Evolutionary conservation across 2,888 invertebrate genomes (phyloP), one percentile per base, ranked within the genome.

Genomic region (Drosophila barbarae): DNA sequence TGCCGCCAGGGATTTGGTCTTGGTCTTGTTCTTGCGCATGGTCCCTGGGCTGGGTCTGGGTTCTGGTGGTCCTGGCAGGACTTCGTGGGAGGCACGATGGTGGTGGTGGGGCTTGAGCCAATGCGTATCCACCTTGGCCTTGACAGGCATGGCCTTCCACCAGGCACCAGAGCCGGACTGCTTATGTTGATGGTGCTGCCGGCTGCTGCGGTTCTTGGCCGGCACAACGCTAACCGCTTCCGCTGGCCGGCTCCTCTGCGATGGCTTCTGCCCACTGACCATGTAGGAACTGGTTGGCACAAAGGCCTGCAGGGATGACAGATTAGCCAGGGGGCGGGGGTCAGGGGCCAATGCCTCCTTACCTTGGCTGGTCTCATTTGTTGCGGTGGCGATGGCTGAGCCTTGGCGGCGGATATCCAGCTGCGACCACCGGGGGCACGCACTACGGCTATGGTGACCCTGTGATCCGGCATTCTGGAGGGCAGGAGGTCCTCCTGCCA

Each of bases 41-140:
- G 18, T 18, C 18, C 28, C 44, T 9, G 15, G 15, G 21, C 21
- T 46, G n/a, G 28, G 3, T 21, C 1, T 5, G 2, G 23, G 38
- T 21, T 8, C 26, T 2, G 41, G 8, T 3, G 21, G 21, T n/a
- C 26, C 6, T 0, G 12, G 18, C 9, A 32, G 12, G 38, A 3
- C 13, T 10, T 23, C 5, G 9, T 8, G 15, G 9, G 9, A 4
- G 9, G 15, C 5, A 15, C 36, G 10, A 0, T 12, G 32, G 12
- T n/a, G 32, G 2, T 34, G 15, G 2, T 34, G 15, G 15, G 59
- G 39, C 21, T 21, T 47, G 5, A 50, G 30, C 26, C 55, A 38
- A 7, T 58, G 51, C 8, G 57, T 44, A 34, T 64, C 69, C 41
- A 69, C 64, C 52, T 64, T 64, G 39, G 69, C 46, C 51, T 65